Conservation (phyloP, 2,113 vertebrate species). For the Penelope pileata region DNA sequence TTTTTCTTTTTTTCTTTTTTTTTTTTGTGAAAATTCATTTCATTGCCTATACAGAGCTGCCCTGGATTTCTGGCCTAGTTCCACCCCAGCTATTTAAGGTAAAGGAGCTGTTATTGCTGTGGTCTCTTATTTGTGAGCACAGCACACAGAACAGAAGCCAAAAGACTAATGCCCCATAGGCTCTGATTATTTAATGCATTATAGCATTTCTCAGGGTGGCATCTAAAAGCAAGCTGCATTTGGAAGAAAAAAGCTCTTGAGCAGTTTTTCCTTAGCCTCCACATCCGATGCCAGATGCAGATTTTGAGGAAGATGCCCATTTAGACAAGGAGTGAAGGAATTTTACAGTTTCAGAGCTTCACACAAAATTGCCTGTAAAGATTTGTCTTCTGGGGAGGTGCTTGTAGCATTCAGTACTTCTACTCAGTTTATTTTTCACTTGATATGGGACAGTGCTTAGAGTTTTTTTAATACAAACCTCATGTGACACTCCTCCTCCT, state of each 20-base stretch:
- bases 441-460: not conserved
- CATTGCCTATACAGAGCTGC: not conserved
- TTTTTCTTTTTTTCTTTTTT: not conserved
- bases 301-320: not conserved
- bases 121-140: not conserved
- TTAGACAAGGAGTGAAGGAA: not conserved
- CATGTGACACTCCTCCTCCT: not conserved
- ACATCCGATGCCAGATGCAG: not conserved
- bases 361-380: not conserved
- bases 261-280: not conserved
- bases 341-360: not conserved
- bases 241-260: not conserved
- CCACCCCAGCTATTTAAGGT: not conserved
- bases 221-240: not conserved
- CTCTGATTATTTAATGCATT: not conserved
- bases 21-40: not conserved
- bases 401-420: not conserved
- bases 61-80: conserved; percentile 38
- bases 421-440: not conserved
- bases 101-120: not conserved
- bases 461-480: not conserved
- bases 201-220: not conserved
- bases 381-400: not conserved
- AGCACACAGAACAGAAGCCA: not conserved
- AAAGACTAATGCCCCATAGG: not conserved